Conservation (phyloP, 1,140 invertebrate species). For the Andricus grossulariae region DNA sequence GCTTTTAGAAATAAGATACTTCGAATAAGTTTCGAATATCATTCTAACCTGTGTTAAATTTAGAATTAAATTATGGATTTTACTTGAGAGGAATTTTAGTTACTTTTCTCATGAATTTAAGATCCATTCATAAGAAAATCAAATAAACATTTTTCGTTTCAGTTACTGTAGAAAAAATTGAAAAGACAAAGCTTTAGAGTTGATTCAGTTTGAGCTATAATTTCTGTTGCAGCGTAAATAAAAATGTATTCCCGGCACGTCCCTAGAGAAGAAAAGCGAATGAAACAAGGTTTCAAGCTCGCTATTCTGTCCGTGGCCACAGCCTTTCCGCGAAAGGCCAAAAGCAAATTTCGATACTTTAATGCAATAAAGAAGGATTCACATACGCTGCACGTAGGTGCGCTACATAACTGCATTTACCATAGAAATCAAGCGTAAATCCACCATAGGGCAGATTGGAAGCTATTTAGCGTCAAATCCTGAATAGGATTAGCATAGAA, state of each 20-base stretch:
- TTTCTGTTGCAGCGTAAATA: neutral
- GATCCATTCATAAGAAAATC: too few relatives aligned
- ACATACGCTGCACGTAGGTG: neutral
- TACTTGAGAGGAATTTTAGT: too few relatives aligned
- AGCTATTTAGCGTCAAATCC: constrained; percentile 5
- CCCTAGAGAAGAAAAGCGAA: neutral
- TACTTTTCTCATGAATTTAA: too few relatives aligned
- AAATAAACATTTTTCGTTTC: too few relatives aligned
- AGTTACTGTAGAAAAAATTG: too few relatives aligned
- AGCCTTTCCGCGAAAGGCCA: neutral
- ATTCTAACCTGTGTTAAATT: too few relatives aligned
- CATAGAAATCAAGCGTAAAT: constrained; percentile 21
- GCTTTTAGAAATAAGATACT: too few relatives aligned
- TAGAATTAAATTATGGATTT: too few relatives aligned
- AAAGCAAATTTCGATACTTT: constrained; percentile 30
- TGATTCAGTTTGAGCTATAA: neutral
- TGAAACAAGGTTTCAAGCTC: constrained; percentile 16
- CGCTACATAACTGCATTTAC: constrained; percentile 4
- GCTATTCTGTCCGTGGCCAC: constrained; percentile 7
- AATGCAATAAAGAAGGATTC: constrained; percentile 6
- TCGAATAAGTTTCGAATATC: too few relatives aligned
- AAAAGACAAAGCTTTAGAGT: neutral
- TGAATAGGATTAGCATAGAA: neutral
- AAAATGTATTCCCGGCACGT: constrained; percentile 3
- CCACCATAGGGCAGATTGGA: neutral